Evolutionary conservation across 2,113 vertebrate species (phyloP), one percentile per base, ranked within the genome.

Genomic region (Onychorhynchus coronatus): DNA sequence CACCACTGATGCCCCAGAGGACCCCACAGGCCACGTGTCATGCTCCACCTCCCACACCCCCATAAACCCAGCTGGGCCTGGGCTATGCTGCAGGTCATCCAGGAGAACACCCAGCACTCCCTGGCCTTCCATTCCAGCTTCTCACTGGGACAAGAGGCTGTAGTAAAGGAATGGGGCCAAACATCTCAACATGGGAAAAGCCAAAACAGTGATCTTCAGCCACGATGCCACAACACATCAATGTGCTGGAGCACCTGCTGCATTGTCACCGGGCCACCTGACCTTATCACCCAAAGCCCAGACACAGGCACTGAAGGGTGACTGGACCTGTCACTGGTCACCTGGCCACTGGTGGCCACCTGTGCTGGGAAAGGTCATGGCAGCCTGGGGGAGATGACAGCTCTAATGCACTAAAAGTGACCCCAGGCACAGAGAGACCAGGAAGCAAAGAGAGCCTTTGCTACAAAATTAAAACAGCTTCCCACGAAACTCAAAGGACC

Each of bases 151-250:
- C 65, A 68, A 53, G 15, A 72, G 55, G 28, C 4, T 62, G 37
- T 50, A 41, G 9, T 46, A 33, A 53, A 79, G 61, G 39, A 75
- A 39, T 8, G 24, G 19, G 33, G n/a, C 39, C 46, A 62, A 42
- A 55, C 6, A 12, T 16, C 70, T 55, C 35, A 8, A 13, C 2
- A 2, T 0, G 31, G 58, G 33, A 72, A 52, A 65, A 0, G 7
- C 37, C 33, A 47, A 52, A 42, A 1, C 49, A 46, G 31, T 0
- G 1, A 44, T 1, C 61, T 30, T 61, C 70, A 67, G 42, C 31
- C 33, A 49, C 1, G 37, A 33, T 12, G 49, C 50, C 67, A 42
- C 13, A 3, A 28, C 33, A 50, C 35, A 4, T 1, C 10, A 3
- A 46, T 0, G 9, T 24, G 44, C 39, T 6, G 5, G 2, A 25